Percentiles rank a stretch among this genome's conserved stretches.
phyloP scores from a whole-genome alignment of 2,888 invertebrate genomes.

The Metallyticus violacea region DNA sequence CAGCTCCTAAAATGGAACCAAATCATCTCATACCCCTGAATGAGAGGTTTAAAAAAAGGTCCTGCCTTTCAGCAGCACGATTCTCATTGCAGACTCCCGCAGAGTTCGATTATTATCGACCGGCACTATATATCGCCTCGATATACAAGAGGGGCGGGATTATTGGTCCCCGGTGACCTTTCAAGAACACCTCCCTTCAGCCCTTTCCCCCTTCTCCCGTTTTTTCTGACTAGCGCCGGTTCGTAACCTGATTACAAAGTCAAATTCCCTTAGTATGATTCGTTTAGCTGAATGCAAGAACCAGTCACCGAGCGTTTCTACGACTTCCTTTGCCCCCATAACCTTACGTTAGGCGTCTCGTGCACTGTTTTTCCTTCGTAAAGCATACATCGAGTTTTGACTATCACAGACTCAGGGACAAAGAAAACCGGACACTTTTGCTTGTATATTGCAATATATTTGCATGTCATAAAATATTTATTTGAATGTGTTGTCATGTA shows the following conservation, averaged over 20 bases:
- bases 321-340: background rate
- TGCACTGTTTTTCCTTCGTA: too few species aligned
- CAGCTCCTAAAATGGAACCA: background rate
- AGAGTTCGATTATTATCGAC: background rate
- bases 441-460: too few species aligned
- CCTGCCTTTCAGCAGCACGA: background rate
- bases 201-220: background rate
- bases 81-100: background rate
- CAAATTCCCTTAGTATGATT: constrained; percentile 8
- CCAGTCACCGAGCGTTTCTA: background rate
- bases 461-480: too few species aligned
- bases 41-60: background rate
- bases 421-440: too few species aligned
- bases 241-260: constrained; percentile 9
- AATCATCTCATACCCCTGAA: background rate
- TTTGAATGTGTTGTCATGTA: too few species aligned
- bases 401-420: too few species aligned
- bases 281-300: background rate
- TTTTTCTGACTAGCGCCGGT: background rate
- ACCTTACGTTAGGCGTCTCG: background rate
- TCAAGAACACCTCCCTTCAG: background rate
- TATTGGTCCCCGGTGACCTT: background rate
- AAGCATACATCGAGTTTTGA: too few species aligned
- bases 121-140: background rate
- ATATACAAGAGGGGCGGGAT: background rate